Evolutionary conservation across 1,140 invertebrate genomes (phyloP).

Genomic region (Hesperophylax magnus): DNA sequence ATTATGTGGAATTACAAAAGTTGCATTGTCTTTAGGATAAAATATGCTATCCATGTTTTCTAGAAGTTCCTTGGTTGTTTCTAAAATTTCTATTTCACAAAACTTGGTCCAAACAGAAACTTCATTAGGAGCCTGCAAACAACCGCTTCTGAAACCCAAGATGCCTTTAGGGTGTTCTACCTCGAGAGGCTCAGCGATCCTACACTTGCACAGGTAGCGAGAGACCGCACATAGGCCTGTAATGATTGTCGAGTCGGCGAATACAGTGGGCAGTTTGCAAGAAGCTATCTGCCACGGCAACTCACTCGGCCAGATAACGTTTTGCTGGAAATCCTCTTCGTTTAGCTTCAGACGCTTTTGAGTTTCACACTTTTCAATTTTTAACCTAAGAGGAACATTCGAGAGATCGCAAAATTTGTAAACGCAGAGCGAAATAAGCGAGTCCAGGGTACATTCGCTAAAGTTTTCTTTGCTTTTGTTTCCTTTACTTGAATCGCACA

Average conservation of each 20-base stretch:
- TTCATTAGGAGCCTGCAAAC: constrained; percentile 86
- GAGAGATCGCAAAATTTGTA: constrained; percentile 64
- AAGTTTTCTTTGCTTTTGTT: background rate
- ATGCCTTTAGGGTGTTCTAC: constrained; percentile 68
- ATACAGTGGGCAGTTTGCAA: constrained; percentile 74
- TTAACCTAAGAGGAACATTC: constrained; percentile 60
- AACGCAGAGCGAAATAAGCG: constrained; percentile 64
- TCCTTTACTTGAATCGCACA: background rate
- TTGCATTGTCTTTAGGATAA: constrained; percentile 29
- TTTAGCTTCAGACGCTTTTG: constrained; percentile 50
- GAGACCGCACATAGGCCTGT: constrained; percentile 80
- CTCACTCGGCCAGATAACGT: constrained; percentile 54
- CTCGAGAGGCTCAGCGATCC: constrained; percentile 41
- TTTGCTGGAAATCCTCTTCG: constrained; percentile 52
- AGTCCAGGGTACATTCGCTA: constrained; percentile 62
- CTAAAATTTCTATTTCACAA: constrained; percentile 88
- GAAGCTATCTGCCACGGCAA: constrained; percentile 64
- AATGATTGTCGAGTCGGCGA: constrained; percentile 74
- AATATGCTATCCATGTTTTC: constrained; percentile 52
- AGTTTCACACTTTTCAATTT: constrained; percentile 51
- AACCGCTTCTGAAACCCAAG: constrained; percentile 84
- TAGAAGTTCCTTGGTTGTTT: constrained; percentile 60
- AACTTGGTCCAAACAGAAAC: constrained; percentile 92
- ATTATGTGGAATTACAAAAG: constrained; percentile 71
- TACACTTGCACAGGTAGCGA: constrained; percentile 75